These are phyloP conservation scores for Zhuqinia jingwanae DNA, from an alignment of 2,888 invertebrate species.

Conservation along the genomic window DNA sequence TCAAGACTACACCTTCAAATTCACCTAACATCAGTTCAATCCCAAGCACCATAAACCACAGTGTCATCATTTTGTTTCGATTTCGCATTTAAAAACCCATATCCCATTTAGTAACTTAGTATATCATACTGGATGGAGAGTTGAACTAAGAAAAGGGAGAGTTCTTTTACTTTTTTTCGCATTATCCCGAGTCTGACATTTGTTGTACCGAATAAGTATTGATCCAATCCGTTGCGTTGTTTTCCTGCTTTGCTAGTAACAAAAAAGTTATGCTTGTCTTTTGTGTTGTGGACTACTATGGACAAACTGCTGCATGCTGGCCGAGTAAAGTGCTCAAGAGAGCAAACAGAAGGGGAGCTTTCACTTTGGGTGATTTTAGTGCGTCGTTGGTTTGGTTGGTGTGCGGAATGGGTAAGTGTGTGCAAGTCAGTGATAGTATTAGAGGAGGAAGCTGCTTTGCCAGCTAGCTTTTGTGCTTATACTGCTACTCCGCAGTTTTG, in stretches of 20 bases:
- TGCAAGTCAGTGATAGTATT: conserved; percentile 23
- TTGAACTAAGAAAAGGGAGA: background rate
- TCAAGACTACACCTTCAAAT: background rate
- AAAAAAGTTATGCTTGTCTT: background rate
- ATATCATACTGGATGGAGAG: background rate
- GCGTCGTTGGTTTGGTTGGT: conserved; percentile 67
- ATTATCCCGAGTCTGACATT: conserved; percentile 47
- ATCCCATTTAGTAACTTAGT: background rate
- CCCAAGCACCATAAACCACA: background rate
- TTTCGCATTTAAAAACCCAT: background rate
- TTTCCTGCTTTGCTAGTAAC: background rate
- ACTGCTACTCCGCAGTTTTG: conserved; percentile 5
- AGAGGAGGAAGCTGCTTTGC: conserved; percentile 9
- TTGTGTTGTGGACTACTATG: background rate
- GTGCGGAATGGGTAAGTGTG: conserved; percentile 54
- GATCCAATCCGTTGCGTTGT: conserved; percentile 53
- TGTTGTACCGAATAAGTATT: conserved; percentile 65
- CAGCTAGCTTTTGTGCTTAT: background rate
- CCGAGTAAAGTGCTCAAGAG: conserved; percentile 19
- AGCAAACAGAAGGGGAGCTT: conserved; percentile 37
- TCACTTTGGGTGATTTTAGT: conserved; percentile 53
- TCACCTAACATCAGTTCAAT: conserved; percentile 7
- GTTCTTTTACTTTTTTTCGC: conserved; percentile 38
- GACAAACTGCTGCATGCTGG: too few relatives aligned
- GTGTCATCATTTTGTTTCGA: conserved; percentile 15